Percentiles rank a stretch among this genome's conserved stretches.
Conservation (phyloP, 2,888 invertebrate genomes). For the Orthosia incerta region DNA sequence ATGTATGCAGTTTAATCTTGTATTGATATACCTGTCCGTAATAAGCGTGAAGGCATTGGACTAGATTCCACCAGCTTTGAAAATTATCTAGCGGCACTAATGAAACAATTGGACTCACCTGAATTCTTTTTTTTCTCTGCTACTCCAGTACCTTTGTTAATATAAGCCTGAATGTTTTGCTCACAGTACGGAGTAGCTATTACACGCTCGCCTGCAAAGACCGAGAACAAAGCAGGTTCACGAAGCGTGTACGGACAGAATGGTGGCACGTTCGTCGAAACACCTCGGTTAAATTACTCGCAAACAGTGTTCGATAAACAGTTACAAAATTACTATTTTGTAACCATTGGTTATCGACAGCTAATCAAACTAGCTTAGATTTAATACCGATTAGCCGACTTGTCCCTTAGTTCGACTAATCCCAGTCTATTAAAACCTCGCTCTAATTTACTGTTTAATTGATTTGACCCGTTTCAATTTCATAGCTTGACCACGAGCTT, state of each 20-base stretch:
- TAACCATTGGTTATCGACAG: not conserved
- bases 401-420: not conserved
- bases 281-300: slow-evolving; percentile 31
- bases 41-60: not conserved
- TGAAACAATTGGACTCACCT: not conserved
- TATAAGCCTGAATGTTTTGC: slow-evolving; percentile 22
- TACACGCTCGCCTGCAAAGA: slow-evolving; percentile 17
- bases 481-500: not conserved
- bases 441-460: not conserved
- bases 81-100: slow-evolving; percentile 3
- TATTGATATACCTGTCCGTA: not conserved
- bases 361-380: not conserved
- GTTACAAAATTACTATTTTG: not conserved
- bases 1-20: not conserved
- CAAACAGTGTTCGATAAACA: slow-evolving; percentile 6
- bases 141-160: not conserved
- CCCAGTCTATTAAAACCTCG: not conserved
- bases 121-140: slow-evolving; percentile 14
- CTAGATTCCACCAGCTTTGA: not conserved
- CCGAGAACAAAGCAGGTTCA: slow-evolving; percentile 34
- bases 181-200: slow-evolving; percentile 21
- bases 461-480: not conserved
- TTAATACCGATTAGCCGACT: not conserved
- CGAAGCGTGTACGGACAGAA: slow-evolving; percentile 2
- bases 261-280: slow-evolving; percentile 1